Evolutionary conservation across 1,140 invertebrate genomes (phyloP), one percentile per base, ranked within the genome.

Genomic region (Bemisia tabaci): DNA sequence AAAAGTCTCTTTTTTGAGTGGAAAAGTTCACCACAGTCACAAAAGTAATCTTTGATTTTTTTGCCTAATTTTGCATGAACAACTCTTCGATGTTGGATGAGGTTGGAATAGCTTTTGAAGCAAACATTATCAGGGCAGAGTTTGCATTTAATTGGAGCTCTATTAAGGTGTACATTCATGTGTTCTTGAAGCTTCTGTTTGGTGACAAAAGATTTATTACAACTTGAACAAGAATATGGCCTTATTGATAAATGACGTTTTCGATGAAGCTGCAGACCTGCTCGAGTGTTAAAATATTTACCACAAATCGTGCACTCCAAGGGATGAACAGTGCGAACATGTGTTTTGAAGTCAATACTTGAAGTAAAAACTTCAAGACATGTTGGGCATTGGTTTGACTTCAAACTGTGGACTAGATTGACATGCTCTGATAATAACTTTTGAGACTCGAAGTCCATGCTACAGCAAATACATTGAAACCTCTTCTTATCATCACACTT

Each of bases 41-140:
- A 90, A 71, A 91, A 86, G 73, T 85, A 91, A 74, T 92, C 89
- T 73, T 89, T 88, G 1, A 82, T 70, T 70, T 86, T 85, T 64
- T 82, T 82, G 70, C 86, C 86, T 22, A 84, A 79, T 69, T 86
- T 81, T 22, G 86, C 78, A 72, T 87, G 86, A 74, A 84, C 83
- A 9, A 82, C 78, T 71, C 87, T 89, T 70, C 87, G 86, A 75
- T 94, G 91, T 73, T 92, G 89, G 17, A 90, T 88, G 71, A 94
- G 82, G 76, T 92, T 92, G 65, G 89, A 91, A 75, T 91, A 87
- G 21, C 91, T 82, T 24, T 87, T 83, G 76, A 94, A 94, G n/a
- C 85, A 86, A 74, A 89, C 86, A 70, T 87, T 85, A 48, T 48
- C 33, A 48, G 33, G 33, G 75, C 91, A 94, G 68, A 90, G 79